phyloP scores from a whole-genome alignment of 1,140 invertebrate species.

The Drosophila neocordata region DNA sequence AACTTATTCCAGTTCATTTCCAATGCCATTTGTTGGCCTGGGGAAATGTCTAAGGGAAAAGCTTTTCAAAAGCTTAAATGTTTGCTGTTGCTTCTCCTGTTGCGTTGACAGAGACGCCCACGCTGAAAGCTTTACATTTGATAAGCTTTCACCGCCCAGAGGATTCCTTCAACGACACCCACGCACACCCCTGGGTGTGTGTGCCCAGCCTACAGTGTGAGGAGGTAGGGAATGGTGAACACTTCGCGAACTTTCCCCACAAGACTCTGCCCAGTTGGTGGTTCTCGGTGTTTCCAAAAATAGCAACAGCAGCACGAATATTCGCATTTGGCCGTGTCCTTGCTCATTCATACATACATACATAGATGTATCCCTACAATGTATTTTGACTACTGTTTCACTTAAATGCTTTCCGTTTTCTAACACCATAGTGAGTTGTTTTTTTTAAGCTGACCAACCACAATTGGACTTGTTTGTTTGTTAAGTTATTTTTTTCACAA shows the following conservation, averaged over 20 bases:
- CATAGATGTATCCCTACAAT: constrained; percentile 1
- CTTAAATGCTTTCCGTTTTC: constrained; percentile 18
- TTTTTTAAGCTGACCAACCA: constrained; percentile 2
- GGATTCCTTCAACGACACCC: neutral
- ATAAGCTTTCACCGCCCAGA: constrained; percentile 52
- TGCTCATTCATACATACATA: neutral
- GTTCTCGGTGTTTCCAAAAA: constrained; percentile 58
- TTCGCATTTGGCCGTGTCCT: constrained; percentile 35
- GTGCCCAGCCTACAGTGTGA: neutral
- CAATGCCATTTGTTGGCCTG: constrained; percentile 44
- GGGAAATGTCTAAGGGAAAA: constrained; percentile 47
- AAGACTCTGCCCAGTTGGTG: neutral
- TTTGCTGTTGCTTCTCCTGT: constrained; percentile 58
- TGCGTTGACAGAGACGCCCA: constrained; percentile 59
- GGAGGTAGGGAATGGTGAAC: neutral
- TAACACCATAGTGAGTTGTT: constrained; percentile 5
- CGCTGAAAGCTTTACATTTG: constrained; percentile 39
- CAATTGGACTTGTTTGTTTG: constrained; percentile 31
- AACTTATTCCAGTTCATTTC: constrained; percentile 47
- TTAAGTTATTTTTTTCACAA: constrained; percentile 19
- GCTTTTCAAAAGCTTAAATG: constrained; percentile 48
- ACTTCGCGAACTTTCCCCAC: constrained; percentile 19
- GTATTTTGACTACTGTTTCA: constrained; percentile 15
- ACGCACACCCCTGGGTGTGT: neutral
- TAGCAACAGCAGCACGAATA: constrained; percentile 62